A percentile compares a stretch with the other conserved stretches of the same genome.
Conservation (phyloP, 2,797 vertebrate species). For the Artibeus lituratus region DNA sequence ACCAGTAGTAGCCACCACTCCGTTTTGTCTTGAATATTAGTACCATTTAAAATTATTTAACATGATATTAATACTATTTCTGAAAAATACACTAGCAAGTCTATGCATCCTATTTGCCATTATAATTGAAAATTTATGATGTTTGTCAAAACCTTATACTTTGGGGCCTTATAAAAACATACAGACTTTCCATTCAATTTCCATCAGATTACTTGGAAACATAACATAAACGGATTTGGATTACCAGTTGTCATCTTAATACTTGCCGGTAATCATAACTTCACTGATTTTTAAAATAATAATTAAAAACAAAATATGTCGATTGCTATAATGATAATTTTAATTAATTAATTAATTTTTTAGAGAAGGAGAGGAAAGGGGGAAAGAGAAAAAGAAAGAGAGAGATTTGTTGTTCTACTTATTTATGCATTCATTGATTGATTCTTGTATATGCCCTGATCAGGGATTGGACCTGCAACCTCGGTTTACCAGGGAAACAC, state of each 20-base stretch:
- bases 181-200: not conserved
- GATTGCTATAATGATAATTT: not conserved
- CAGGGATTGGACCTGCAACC: too few relatives aligned
- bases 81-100: not conserved
- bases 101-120: not conserved
- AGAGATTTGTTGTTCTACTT: too few relatives aligned
- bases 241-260: not conserved
- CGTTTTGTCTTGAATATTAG: not conserved
- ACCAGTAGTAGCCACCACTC: not conserved
- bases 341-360: too few relatives aligned
- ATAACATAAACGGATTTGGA: not conserved
- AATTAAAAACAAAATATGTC: conserved; percentile 31
- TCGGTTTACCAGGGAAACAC: too few relatives aligned
- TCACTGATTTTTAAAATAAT: not conserved
- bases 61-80: not conserved
- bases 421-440: too few relatives aligned
- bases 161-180: not conserved
- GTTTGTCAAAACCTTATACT: not conserved
- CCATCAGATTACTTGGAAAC: not conserved
- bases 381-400: too few relatives aligned
- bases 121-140: not conserved
- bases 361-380: too few relatives aligned
- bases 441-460: too few relatives aligned
- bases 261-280: not conserved
- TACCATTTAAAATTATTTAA: not conserved